phyloP scores from a whole-genome alignment of 2,888 invertebrate species.

The Hirtodrosophila duncani region DNA sequence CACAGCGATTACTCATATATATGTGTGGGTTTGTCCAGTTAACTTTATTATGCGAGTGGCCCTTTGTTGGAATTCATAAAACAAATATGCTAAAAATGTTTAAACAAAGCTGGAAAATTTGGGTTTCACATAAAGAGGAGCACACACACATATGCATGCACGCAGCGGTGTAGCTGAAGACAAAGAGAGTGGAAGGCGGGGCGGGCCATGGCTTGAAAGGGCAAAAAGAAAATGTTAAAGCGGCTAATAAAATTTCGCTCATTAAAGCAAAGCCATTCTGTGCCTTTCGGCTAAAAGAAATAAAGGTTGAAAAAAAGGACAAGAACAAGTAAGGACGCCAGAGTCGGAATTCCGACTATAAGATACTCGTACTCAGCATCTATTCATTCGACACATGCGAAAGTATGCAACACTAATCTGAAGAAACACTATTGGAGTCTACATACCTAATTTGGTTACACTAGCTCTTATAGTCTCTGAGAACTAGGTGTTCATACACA shows the following conservation, averaged over 20 bases:
- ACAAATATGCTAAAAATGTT: slow-evolving; percentile 43
- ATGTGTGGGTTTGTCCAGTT: slow-evolving; percentile 6
- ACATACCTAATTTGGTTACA: too few species aligned
- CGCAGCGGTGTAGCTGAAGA: neutral
- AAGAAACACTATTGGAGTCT: too few species aligned
- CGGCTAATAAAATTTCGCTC: slow-evolving; percentile 65
- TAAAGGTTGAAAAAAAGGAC: slow-evolving; percentile 53
- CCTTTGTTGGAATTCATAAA: slow-evolving; percentile 13
- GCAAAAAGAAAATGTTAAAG: slow-evolving; percentile 39
- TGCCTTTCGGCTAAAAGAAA: slow-evolving; percentile 59
- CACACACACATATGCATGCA: neutral
- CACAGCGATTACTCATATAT: too few species aligned
- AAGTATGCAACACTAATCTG: too few species aligned
- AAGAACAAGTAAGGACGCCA: slow-evolving; percentile 28
- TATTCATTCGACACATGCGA: slow-evolving; percentile 6
- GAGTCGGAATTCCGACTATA: too few species aligned
- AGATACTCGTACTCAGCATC: too few species aligned
- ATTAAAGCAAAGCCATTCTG: slow-evolving; percentile 62
- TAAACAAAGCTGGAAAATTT: slow-evolving; percentile 40
- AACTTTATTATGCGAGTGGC: neutral
- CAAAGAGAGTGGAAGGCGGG: neutral
- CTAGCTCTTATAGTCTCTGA: too few species aligned
- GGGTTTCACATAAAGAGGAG: slow-evolving; percentile 32
- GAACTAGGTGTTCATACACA: too few species aligned
- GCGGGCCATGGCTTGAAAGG: neutral